These are phyloP conservation scores for Dromius quadrimaculatus DNA, from an alignment of 2,888 invertebrate species.

Conservation along the genomic window DNA sequence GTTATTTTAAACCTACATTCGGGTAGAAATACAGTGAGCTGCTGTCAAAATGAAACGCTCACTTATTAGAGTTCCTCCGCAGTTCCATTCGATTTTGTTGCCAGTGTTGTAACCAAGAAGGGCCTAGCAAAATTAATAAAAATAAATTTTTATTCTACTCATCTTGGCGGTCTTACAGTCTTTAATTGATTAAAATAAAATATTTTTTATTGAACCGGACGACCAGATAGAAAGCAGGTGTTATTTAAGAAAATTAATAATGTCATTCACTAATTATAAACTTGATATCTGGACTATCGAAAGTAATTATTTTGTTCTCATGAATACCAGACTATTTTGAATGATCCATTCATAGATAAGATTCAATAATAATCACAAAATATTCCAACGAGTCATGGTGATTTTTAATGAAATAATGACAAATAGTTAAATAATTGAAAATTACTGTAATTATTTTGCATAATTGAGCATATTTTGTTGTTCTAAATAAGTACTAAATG, in stretches of 20 bases:
- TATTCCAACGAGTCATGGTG: too few relatives aligned
- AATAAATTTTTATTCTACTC: too few relatives aligned
- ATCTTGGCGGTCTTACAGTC: too few relatives aligned
- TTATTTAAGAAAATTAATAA: too few relatives aligned
- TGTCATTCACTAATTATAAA: too few relatives aligned
- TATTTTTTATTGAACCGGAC: too few relatives aligned
- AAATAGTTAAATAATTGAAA: not conserved
- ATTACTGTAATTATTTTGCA: not conserved
- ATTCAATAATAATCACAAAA: too few relatives aligned
- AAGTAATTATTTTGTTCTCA: too few relatives aligned
- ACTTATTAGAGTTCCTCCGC: conserved; percentile 72
- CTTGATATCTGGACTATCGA: too few relatives aligned
- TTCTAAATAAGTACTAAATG: not conserved
- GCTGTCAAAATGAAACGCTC: conserved; percentile 70
- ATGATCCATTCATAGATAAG: too few relatives aligned
- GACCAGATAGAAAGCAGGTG: too few relatives aligned
- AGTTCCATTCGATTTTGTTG: conserved; percentile 63
- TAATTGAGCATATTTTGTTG: not conserved
- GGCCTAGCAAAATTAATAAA: conserved; percentile 60
- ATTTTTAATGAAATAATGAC: not conserved
- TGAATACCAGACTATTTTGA: too few relatives aligned
- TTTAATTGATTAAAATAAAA: not conserved
- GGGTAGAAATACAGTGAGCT: conserved; percentile 69
- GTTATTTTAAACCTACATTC: conserved; percentile 34
- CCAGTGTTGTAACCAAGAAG: conserved; percentile 63